Evolutionary conservation across 2,113 vertebrate species (phyloP).

Genomic region (Pyrgilauda ruficollis): DNA sequence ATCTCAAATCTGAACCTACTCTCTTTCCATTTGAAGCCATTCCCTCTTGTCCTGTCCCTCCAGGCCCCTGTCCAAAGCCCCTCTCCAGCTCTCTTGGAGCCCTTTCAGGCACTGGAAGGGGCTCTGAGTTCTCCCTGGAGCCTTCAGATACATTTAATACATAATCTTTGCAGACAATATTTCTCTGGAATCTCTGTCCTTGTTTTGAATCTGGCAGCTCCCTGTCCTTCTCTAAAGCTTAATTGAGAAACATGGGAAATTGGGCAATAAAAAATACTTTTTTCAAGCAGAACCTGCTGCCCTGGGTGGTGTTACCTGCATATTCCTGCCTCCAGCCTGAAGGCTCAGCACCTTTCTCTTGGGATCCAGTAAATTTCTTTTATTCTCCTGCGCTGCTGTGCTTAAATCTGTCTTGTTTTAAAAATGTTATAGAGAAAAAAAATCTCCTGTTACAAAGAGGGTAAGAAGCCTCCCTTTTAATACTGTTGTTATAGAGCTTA

Average conservation of each 20-base stretch:
- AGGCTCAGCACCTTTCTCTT: not conserved
- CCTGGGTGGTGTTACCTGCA: not conserved
- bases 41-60: not conserved
- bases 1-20: not conserved
- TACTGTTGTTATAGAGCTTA: not conserved
- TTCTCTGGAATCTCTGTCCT: not conserved
- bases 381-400: not conserved
- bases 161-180: not conserved
- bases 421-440: not conserved
- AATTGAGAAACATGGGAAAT: not conserved
- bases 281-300: not conserved
- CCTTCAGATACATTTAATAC: not conserved
- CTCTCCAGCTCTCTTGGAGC: not conserved
- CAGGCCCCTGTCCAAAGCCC: not conserved
- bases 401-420: not conserved
- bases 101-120: not conserved
- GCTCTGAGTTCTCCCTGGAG: not conserved
- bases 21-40: not conserved
- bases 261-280: not conserved
- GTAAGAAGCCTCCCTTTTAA: not conserved
- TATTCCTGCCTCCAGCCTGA: not conserved
- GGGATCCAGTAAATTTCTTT: not conserved
- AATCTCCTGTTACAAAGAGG: not conserved
- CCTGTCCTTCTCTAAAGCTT: not conserved
- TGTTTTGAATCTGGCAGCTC: not conserved